Evolutionary conservation across 2,113 vertebrate genomes (phyloP), one percentile per base, ranked within the genome.

Genomic region (Macroglossus sobrinus): DNA sequence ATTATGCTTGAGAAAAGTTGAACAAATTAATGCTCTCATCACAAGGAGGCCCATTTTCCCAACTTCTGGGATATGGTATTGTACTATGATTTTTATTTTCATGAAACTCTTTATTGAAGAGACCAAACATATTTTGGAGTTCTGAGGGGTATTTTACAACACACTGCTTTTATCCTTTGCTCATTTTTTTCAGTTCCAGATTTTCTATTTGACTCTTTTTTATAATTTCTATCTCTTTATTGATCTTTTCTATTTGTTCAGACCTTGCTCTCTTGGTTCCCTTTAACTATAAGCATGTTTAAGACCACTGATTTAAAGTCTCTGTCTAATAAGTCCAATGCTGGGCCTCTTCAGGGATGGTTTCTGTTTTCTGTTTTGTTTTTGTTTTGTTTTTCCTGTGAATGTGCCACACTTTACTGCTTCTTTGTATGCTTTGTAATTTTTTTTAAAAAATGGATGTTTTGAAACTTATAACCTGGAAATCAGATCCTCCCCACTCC

Each of bases 111-210:
- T 69, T 68, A 38, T 26, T 90, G 21, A 66, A 96, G 19, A 93
- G 47, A 93, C 0, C 50, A 28, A 69, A 76, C 55, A 63, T 38
- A 82, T 72, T 69, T 95, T n/a, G 13, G 57, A 15, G 9, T 64
- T 95, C 53, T 89, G 22, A 24, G 30, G 19, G 35, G 4, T 66
- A 75, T 81, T 81, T 91, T 71, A 63, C 19, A 80, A 80, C 76
- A 53, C 7, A 91, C 7, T 81, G 89, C 64, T 89, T 71, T 93
- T 66, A 80, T n/a, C 38, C 26, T 68, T 81, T 76, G 26, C 19
- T 88, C 40, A 57, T 50, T 84, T 85, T 96, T 80, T 92, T 59
- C 18, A 81, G 57, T 75, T 85, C 21, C 55, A 91, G 35, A 93
- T 75, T 89, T 91, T 84, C 68, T 59, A 89, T 66, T 92, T 50